Conservation (phyloP, 1,140 invertebrate genomes). For the Drosophila pandora region DNA sequence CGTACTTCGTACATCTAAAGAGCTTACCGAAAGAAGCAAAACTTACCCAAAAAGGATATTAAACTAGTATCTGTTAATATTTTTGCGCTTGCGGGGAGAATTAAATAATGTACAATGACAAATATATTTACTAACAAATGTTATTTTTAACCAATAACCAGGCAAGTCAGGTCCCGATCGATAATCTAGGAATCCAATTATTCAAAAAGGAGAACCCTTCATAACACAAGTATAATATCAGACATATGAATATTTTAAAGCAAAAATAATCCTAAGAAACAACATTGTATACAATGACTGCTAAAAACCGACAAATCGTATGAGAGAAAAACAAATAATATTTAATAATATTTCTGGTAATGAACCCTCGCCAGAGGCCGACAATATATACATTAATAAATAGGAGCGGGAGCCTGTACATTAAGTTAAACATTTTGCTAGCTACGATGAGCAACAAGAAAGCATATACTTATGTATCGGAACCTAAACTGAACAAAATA, state of each 20-base stretch:
- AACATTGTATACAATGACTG: constrained; percentile 62
- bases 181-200: constrained; percentile 47
- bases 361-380: constrained; percentile 58
- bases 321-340: constrained; percentile 26
- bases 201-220: constrained; percentile 39
- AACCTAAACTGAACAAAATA: constrained; percentile 57
- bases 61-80: constrained; percentile 61
- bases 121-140: constrained; percentile 55
- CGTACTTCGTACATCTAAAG: constrained; percentile 67
- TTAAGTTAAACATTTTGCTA: constrained; percentile 55
- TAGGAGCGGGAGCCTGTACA: constrained; percentile 60
- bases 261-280: constrained; percentile 42
- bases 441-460: constrained; percentile 21
- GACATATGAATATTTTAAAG: constrained; percentile 64
- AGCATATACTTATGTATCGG: constrained; percentile 46
- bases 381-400: constrained; percentile 64
- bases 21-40: constrained; percentile 61
- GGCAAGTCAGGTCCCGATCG: constrained; percentile 2
- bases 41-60: constrained; percentile 12
- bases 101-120: constrained; percentile 39
- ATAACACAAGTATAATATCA: constrained; percentile 57
- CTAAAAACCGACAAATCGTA: constrained; percentile 66
- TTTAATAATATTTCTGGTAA: constrained; percentile 39
- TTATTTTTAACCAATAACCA: constrained; percentile 49
- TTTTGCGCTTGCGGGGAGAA: constrained; percentile 52